Evolutionary conservation across 2,888 invertebrate genomes (phyloP), one percentile per base, ranked within the genome.

Genomic region (Melieria crassipennis): DNA sequence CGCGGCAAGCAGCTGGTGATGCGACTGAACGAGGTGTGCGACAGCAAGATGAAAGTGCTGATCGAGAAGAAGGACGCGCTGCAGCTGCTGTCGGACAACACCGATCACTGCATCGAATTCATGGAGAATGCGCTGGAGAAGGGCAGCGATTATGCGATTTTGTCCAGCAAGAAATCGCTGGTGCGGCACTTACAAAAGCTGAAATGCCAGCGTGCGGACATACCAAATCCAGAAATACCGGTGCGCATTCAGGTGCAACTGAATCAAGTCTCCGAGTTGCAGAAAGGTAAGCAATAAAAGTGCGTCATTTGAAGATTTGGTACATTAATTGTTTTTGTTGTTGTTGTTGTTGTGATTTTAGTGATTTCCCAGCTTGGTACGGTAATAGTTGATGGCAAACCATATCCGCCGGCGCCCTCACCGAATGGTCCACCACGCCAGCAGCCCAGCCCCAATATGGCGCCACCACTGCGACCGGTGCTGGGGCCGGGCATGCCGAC

Each of bases 191-290:
- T 94, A 79, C 93, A 93, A 86, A 90, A 94, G 83, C 92, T 95
- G 81, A 95, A 94, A 87, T 91, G 92, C 80, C 91, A 93, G 75
- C 89, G 94, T 79, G 94, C 94, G 4, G 94, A 95, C 88, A 94
- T 95, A 84, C 95, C 95, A 76, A 95, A 95, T 89, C 95, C 95
- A 16, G 94, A 95, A 88, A 94, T 95, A 78, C 94, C 94, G 50
- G 94, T 95, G 76, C 89, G 94, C 81, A 94, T 95, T 85, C 91
- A 92, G 84, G 89, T 94, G 72, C 91, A 92, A 50, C 88, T 94
- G 75, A 94, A 94, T 85, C 94, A 94, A 88, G 91, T 94, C 80
- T 91, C 93, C 65, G 94, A 94, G 83, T 88, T 94, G 70, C 89
- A 93, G 79, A 92, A 93, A 89, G 93, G 93, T 93, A 79, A 67